phyloP scores from a whole-genome alignment of 2,797 vertebrate species.

The Thalassophryne amazonica region DNA sequence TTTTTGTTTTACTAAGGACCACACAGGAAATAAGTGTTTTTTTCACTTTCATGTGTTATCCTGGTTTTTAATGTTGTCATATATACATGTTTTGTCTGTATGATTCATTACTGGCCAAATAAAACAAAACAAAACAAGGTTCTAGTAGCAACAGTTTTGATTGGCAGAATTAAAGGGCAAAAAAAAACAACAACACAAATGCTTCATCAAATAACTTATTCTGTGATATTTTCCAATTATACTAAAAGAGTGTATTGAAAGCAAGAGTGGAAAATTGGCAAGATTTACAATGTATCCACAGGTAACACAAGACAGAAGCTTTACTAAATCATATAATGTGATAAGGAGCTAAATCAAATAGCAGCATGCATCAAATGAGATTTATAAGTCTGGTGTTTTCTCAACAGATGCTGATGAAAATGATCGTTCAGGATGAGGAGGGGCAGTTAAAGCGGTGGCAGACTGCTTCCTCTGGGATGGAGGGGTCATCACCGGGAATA shows the following conservation, averaged over 20 bases:
- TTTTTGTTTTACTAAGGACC: too few relatives aligned
- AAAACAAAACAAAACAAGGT: too few relatives aligned
- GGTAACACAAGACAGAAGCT: slow-evolving; percentile 63
- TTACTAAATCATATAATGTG: slow-evolving; percentile 69
- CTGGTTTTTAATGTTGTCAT: too few relatives aligned
- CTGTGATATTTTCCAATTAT: slow-evolving; percentile 50
- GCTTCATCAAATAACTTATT: slow-evolving; percentile 28
- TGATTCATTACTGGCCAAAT: too few relatives aligned
- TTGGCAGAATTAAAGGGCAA: background rate
- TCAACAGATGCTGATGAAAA: slow-evolving; percentile 68
- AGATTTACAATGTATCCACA: slow-evolving; percentile 61
- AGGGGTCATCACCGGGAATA: slow-evolving; percentile 41
- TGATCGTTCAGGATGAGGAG: slow-evolving; percentile 35
- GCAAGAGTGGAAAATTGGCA: slow-evolving; percentile 36
- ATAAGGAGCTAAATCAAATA: slow-evolving; percentile 77
- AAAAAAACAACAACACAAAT: slow-evolving; percentile 13
- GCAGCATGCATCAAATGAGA: slow-evolving; percentile 67
- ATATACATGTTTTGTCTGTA: too few relatives aligned
- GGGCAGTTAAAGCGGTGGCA: slow-evolving; percentile 29
- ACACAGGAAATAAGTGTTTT: too few relatives aligned
- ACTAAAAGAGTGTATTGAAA: slow-evolving; percentile 57
- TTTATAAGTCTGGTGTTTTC: slow-evolving; percentile 66
- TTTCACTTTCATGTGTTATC: too few relatives aligned
- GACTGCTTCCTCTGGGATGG: slow-evolving; percentile 37
- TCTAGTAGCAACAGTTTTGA: background rate